Conservation (phyloP, 2,797 vertebrate species). For the Ptychobarbus kaznakovi region DNA sequence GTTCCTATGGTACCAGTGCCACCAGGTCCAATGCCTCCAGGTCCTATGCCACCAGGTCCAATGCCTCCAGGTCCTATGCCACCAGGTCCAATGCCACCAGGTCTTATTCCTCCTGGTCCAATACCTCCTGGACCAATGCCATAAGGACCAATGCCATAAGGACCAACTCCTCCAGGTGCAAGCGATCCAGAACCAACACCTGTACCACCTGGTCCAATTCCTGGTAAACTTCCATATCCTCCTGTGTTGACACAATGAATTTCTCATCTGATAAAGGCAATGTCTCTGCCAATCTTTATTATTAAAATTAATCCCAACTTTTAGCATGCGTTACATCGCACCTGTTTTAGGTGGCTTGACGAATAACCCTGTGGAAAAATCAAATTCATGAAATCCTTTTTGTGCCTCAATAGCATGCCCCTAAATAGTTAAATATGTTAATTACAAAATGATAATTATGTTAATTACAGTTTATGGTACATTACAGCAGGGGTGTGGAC, state of each 20-base stretch:
- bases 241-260: slow-evolving; percentile 22
- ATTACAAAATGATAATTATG: not conserved
- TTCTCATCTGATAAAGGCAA: slow-evolving; percentile 2
- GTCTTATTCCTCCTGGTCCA: slow-evolving; percentile 31
- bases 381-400: not conserved
- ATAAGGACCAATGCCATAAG: slow-evolving; percentile 21
- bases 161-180: slow-evolving; percentile 35
- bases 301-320: not conserved
- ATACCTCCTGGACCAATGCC: slow-evolving; percentile 3
- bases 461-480: not conserved
- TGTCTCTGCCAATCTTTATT: not conserved
- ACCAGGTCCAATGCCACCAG: slow-evolving; percentile 54
- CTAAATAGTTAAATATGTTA: not conserved
- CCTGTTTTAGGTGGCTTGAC: slow-evolving; percentile 73
- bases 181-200: slow-evolving; percentile 53
- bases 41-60: slow-evolving; percentile 46
- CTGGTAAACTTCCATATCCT: slow-evolving; percentile 51
- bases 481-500: not conserved
- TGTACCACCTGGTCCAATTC: slow-evolving; percentile 52
- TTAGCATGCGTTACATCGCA: slow-evolving; percentile 42
- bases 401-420: not conserved
- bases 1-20: slow-evolving; percentile 56
- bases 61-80: slow-evolving; percentile 57
- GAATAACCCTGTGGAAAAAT: slow-evolving; percentile 58
- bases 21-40: slow-evolving; percentile 60